phyloP scores from a whole-genome alignment of 2,113 vertebrate genomes.

The Mixornis gularis region DNA sequence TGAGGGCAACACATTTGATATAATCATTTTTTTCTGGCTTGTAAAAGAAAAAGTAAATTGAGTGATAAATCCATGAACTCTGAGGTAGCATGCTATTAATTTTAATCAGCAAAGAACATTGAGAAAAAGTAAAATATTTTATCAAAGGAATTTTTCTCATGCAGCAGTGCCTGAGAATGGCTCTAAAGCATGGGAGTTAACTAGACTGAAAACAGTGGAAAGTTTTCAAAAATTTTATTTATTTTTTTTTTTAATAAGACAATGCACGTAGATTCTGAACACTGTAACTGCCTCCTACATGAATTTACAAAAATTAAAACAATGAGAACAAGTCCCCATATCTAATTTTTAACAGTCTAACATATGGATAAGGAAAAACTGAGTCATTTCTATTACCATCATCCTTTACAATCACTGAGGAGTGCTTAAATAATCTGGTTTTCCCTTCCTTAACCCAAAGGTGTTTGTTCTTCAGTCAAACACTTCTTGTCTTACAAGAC shows the following conservation, averaged over 20 bases:
- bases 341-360: neutral
- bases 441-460: neutral
- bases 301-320: neutral
- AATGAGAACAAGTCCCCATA: neutral
- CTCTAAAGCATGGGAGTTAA: neutral
- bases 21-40: neutral
- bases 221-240: neutral
- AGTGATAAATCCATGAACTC: neutral
- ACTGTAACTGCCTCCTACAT: neutral
- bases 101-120: neutral
- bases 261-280: neutral
- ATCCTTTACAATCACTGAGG: neutral
- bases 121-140: neutral
- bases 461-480: neutral
- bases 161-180: neutral
- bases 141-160: neutral
- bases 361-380: neutral
- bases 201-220: neutral
- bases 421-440: neutral
- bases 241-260: neutral
- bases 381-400: rapidly evolving
- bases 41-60: neutral
- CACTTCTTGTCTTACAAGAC: neutral
- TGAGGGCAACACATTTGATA: neutral
- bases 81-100: neutral